Conservation (phyloP, 2,888 invertebrate species). For the Disparrhopalites patrizii region DNA sequence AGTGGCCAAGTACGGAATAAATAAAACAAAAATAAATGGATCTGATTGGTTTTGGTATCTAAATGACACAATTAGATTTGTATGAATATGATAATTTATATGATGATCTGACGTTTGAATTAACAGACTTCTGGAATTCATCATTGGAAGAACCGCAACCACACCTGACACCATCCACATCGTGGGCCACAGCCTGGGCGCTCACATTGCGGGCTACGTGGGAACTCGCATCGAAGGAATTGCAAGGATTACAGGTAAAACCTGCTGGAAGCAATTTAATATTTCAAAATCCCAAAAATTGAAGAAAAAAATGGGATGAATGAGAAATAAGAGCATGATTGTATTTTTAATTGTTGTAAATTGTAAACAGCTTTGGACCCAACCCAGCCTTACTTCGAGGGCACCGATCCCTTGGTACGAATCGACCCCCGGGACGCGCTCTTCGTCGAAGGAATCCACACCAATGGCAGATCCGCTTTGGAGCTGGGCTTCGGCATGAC, state of each 20-base stretch:
- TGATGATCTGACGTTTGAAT: no score
- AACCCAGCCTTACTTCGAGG: conserved; percentile 62
- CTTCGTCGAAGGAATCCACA: conserved; percentile 63
- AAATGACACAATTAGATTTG: no score
- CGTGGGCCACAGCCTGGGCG: conserved; percentile 48
- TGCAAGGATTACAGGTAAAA: conserved; percentile 46
- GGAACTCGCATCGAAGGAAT: conserved; percentile 45
- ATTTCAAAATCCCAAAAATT: not conserved
- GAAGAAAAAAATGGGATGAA: no score
- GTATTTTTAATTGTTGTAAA: not conserved
- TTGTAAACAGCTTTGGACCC: conserved; percentile 59
- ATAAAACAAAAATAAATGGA: no score
- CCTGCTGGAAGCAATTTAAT: not conserved
- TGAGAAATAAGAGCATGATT: not conserved
- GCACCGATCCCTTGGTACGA: conserved; percentile 53
- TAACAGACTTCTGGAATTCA: conserved; percentile 47
- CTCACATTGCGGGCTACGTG: conserved; percentile 48
- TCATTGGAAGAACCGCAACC: conserved; percentile 38
- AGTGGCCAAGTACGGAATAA: conserved; percentile 50
- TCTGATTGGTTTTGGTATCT: no score
- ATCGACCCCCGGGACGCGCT: conserved; percentile 57
- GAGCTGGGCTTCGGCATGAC: conserved; percentile 40
- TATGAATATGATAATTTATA: no score
- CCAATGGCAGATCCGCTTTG: conserved; percentile 53
- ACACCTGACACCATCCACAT: conserved; percentile 40